Evolutionary conservation across 2,797 vertebrate species (phyloP), one percentile per base, ranked within the genome.

Genomic region (Poecilia gillii): DNA sequence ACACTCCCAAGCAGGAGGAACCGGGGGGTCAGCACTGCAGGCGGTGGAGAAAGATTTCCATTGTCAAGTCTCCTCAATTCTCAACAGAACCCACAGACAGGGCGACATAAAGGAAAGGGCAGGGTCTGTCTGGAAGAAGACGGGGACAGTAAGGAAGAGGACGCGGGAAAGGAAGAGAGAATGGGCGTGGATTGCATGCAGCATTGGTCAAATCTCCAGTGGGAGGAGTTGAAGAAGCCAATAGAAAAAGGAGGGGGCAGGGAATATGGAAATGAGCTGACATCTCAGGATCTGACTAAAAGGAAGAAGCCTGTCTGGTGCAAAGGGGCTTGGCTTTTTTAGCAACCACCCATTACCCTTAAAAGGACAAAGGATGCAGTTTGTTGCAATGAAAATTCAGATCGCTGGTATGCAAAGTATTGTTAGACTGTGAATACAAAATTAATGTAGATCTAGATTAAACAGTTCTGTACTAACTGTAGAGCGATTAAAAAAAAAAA

Each of bases 121-220:
- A 94, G 92, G 92, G 93, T 93, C 91, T 91, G 93, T 92, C 93
- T 93, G 90, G 90, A 73, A 89, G 84, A 83, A 89, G 90, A 89
- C 85, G 82, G 80, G 88, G 90, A 90, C 83, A 89, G 90, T 79
- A 80, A 91, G 84, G 87, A 89, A 86, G 82, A 82, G 68, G 83
- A 81, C 83, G 88, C 89, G 87, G 79, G 90, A 93, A 90, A 90
- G 91, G 87, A 89, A 85, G 87, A 70, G 82, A 74, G 76, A 23
- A 62, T 82, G 73, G 91, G 90, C 76, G 91, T 43, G 85, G 74
- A 74, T 51, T 47, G 2, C 18, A 25, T 1, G 33, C 74, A 72
- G 82, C 31, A 90, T 93, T 94, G 92, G 88, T 83, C 83, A 45
- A 74, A 72, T 2, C 23, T 33, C 57, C 9, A 66, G 73, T 85